Evolutionary conservation across 2,888 invertebrate species (phyloP).

Genomic region (Coenonympha arcania): DNA sequence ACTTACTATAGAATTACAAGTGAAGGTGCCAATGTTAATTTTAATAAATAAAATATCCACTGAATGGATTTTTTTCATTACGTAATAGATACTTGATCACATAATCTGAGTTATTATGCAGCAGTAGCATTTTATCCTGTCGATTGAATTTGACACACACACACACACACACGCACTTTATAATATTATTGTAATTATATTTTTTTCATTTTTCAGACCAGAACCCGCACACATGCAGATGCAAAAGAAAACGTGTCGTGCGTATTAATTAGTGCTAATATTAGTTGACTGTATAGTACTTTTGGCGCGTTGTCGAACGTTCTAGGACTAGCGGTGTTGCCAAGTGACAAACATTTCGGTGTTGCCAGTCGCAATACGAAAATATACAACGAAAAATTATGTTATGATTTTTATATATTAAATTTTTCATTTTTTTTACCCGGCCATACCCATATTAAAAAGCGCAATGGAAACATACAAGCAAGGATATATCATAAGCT

Average conservation of each 20-base stretch:
- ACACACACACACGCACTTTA: too few relatives aligned
- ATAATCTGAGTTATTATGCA: too few relatives aligned
- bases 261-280: conserved; percentile 41
- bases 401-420: not conserved
- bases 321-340: conserved; percentile 14
- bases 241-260: conserved; percentile 48
- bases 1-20: too few relatives aligned
- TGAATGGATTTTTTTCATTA: too few relatives aligned
- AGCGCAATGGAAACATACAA: too few relatives aligned
- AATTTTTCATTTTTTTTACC: conserved; percentile 7
- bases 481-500: too few relatives aligned
- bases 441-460: too few relatives aligned
- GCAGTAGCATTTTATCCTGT: too few relatives aligned
- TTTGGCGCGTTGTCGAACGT: conserved; percentile 60
- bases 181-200: not conserved
- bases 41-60: too few relatives aligned
- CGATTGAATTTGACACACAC: too few relatives aligned
- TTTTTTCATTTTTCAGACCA: conserved; percentile 40
- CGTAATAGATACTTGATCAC: too few relatives aligned
- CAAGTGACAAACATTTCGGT: conserved; percentile 10
- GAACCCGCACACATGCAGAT: conserved; percentile 45
- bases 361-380: not conserved
- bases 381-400: conserved; percentile 16
- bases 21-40: too few relatives aligned
- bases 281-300: conserved; percentile 38